Percentiles rank a stretch among this genome's conserved stretches.
phyloP scores from a whole-genome alignment of 2,888 invertebrate genomes.

The Ochropacha duplaris region DNA sequence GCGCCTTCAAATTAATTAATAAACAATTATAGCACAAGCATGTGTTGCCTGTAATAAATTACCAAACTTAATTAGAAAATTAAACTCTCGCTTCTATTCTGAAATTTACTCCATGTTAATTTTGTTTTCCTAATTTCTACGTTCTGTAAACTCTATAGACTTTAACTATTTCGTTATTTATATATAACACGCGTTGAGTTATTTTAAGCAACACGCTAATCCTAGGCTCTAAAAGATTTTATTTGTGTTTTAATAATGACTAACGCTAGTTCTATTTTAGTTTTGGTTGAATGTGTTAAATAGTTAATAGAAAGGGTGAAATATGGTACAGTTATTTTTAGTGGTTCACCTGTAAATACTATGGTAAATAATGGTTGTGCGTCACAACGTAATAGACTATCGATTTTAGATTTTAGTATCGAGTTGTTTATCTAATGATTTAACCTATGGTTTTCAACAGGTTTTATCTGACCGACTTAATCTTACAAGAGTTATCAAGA shows the following conservation, averaged over 20 bases:
- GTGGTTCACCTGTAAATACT: neutral
- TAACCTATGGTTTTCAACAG: too few relatives aligned
- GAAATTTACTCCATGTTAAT: neutral
- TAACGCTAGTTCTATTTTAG: neutral
- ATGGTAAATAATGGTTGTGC: neutral
- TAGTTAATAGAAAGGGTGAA: neutral
- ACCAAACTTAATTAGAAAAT: neutral
- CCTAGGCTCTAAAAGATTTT: neutral
- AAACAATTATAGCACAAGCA: neutral
- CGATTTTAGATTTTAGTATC: neutral
- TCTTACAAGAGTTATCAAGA: too few relatives aligned
- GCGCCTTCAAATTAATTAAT: neutral
- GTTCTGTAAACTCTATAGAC: neutral
- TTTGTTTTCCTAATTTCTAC: neutral
- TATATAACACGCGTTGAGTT: neutral
- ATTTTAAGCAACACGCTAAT: constrained; percentile 1
- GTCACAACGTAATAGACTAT: neutral
- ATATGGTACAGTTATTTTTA: neutral
- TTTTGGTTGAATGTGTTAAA: neutral
- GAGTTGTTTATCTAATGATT: neutral
- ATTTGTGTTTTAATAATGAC: neutral
- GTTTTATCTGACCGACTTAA: too few relatives aligned
- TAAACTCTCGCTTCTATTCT: neutral
- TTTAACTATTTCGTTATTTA: constrained; percentile 1
- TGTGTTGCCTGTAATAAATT: neutral